Evolutionary conservation across 1,140 invertebrate species (phyloP), one percentile per base, ranked within the genome.

Genomic region (Mercenaria mercenaria): DNA sequence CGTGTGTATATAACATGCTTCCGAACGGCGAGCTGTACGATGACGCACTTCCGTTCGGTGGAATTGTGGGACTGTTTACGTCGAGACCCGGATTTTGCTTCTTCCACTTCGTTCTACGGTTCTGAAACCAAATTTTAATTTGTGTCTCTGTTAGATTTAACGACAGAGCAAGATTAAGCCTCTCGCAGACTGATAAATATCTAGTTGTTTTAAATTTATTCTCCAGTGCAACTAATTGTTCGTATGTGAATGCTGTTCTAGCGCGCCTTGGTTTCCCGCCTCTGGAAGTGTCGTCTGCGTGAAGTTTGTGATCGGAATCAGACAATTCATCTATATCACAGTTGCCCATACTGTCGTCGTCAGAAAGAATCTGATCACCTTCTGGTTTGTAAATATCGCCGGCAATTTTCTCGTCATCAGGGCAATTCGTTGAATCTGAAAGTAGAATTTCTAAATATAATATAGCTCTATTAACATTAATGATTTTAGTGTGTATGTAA

Each of bases 171-270:
- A 99, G 96, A 95, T 99, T 99, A 4, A 99, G 97, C 88, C 99
- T 96, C 96, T 99, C 99, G 94, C 99, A 99, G 1, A 99, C 99
- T 10, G 98, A 99, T 59, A 99, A 96, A 96, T 99, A 99, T 93
- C 99, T 91, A 0, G 99, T 99, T 0, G 98, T 99, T 96, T 99
- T 99, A 96, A 99, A 99, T 96, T 99, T 99, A 96, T 99, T 99
- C 96, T 99, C 99, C 93, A 99, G 96, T 0, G 99, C 98, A 0
- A 99, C 99, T 83, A 99, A 96, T 96, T 99, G 97, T 94, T 99
- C 99, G 96, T 99, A 99, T 0, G 99, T 99, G 96, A 99, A 99
- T 0, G 99, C 99, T 0, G 99, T 99, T 85, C 99, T 97, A 0
- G 99, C 99, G 90, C 99, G 95, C 85, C 98, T 96, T 0, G 98